Evolutionary conservation across 2,113 vertebrate species (phyloP).

Genomic region (Coptodon bakossiorum): DNA sequence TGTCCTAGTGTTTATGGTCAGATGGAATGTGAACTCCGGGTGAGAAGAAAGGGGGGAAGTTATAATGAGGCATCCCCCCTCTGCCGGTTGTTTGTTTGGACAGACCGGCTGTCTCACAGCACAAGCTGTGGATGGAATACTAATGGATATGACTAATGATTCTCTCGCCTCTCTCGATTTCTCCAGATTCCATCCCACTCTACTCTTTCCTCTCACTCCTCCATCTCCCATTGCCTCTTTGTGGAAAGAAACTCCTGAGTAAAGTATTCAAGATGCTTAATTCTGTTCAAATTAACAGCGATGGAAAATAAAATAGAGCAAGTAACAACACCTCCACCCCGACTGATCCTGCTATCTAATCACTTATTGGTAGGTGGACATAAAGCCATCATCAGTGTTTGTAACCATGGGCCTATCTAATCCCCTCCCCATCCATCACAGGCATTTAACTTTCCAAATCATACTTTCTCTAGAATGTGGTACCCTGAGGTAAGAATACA

Average conservation of each 20-base stretch:
- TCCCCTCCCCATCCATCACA: slow-evolving; percentile 38
- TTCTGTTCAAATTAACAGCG: neutral
- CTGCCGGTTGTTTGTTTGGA: slow-evolving; percentile 63
- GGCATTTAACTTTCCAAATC: slow-evolving; percentile 26
- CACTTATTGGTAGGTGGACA: slow-evolving; percentile 49
- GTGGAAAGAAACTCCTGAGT: neutral
- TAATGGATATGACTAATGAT: slow-evolving; percentile 58
- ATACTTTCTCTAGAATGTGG: neutral
- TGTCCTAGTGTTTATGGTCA: slow-evolving; percentile 45
- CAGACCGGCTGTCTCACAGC: slow-evolving; percentile 60
- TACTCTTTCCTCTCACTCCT: neutral
- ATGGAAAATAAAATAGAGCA: neutral
- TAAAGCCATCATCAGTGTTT: slow-evolving; percentile 22
- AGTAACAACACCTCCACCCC: neutral
- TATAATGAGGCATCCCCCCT: slow-evolving; percentile 55
- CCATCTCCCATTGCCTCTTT: neutral
- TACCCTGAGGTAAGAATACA: slow-evolving; percentile 10
- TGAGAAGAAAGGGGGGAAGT: slow-evolving; percentile 37
- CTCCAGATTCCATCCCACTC: neutral
- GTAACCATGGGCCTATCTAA: slow-evolving; percentile 36
- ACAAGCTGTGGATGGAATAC: slow-evolving; percentile 58
- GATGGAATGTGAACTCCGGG: slow-evolving; percentile 55
- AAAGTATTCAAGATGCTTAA: neutral
- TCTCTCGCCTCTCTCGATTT: slow-evolving; percentile 8
- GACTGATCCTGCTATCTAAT: slow-evolving; percentile 25